A percentile compares a stretch with the other conserved stretches of the same genome.
Conservation (phyloP, 2,113 vertebrate genomes). For the Gasterosteus nipponicus region DNA sequence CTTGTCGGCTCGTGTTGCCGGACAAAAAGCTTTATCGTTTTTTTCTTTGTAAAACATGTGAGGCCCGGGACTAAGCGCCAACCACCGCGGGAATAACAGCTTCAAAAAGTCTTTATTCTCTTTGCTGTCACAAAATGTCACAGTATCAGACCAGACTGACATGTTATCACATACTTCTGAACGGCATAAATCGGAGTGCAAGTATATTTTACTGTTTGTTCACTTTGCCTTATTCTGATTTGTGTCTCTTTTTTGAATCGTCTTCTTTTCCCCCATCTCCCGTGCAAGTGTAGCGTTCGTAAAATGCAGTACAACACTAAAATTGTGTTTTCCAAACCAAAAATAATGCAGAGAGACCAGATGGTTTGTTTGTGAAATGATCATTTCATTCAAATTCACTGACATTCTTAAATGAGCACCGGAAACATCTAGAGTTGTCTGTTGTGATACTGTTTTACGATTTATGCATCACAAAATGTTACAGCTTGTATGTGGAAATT, state of each 20-base stretch:
- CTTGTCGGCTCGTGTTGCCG: slow-evolving; percentile 35
- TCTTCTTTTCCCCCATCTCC: not conserved
- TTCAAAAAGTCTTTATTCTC: not conserved
- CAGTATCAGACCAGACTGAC: slow-evolving; percentile 11
- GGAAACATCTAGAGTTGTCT: slow-evolving; percentile 17
- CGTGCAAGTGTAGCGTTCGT: not conserved
- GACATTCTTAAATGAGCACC: slow-evolving; percentile 4
- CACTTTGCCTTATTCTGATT: slow-evolving; percentile 60
- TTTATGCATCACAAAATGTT: slow-evolving; percentile 40
- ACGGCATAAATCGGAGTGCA: slow-evolving; percentile 10
- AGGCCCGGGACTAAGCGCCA: not conserved
- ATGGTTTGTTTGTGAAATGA: not conserved
- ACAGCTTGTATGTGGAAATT: slow-evolving; percentile 35
- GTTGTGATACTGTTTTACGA: slow-evolving; percentile 21
- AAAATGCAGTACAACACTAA: slow-evolving; percentile 9
- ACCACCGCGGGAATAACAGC: slow-evolving; percentile 1
- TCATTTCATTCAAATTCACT: slow-evolving; percentile 5
- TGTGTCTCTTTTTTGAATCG: not conserved
- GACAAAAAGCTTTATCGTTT: slow-evolving; percentile 63
- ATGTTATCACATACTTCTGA: slow-evolving; percentile 12
- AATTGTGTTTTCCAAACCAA: slow-evolving; percentile 35
- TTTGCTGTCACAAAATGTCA: slow-evolving; percentile 14
- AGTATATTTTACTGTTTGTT: slow-evolving; percentile 31
- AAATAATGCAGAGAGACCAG: slow-evolving; percentile 20
- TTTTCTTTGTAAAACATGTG: slow-evolving; percentile 6